These are phyloP conservation scores for Martes martes DNA, from an alignment of 2,113 vertebrate genomes.

Conservation along the genomic window DNA sequence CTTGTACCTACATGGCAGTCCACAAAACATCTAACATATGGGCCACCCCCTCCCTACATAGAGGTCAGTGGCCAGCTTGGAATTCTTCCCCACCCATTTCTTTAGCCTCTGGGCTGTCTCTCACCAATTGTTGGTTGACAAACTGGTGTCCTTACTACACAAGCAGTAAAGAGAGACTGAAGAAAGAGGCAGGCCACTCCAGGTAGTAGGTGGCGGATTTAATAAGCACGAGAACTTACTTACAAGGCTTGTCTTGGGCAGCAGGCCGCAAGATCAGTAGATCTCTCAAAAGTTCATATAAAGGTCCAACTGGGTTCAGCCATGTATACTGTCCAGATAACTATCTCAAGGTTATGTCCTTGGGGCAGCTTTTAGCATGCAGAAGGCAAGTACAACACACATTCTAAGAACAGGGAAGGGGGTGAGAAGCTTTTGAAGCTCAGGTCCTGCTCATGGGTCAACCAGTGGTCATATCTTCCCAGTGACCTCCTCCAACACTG, in stretches of 20 bases:
- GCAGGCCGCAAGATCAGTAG: not conserved
- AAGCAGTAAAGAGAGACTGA: not conserved
- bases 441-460: not conserved
- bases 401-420: not conserved
- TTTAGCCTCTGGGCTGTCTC: not conserved
- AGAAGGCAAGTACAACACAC: not conserved
- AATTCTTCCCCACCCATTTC: not conserved
- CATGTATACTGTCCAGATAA: too few species aligned
- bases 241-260: not conserved
- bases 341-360: not conserved
- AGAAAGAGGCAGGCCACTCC: not conserved
- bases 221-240: not conserved
- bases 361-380: not conserved
- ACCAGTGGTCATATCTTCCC: not conserved
- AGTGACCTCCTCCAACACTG: not conserved
- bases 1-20: not conserved
- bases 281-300: not conserved
- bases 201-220: not conserved
- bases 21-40: not conserved
- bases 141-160: not conserved
- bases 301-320: not conserved
- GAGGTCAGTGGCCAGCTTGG: not conserved
- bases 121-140: not conserved
- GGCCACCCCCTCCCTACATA: not conserved
- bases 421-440: not conserved